Percentiles rank a stretch among this genome's conserved stretches.
Evolutionary conservation across 2,888 invertebrate genomes (phyloP).

Genomic region (Macaria liturata): DNA sequence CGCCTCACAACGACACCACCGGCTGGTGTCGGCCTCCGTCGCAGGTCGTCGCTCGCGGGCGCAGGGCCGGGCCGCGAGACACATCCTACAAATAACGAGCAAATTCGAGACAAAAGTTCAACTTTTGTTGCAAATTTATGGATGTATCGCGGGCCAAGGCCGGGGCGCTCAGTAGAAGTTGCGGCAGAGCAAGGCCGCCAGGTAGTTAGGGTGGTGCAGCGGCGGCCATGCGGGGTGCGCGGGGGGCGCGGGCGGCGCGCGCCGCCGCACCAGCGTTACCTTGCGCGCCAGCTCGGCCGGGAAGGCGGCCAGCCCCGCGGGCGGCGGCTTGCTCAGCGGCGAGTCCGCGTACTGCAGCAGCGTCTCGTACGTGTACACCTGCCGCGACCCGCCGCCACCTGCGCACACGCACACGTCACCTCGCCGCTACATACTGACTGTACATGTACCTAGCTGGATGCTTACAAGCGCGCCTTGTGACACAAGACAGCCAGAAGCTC

Average conservation of each 20-base stretch:
- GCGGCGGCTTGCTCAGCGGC: slow-evolving; percentile 81
- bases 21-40: slow-evolving; percentile 5
- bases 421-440: too few relatives aligned
- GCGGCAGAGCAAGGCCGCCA: slow-evolving; percentile 75
- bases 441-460: too few relatives aligned
- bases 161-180: slow-evolving; percentile 63
- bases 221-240: slow-evolving; percentile 50
- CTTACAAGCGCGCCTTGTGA: too few relatives aligned
- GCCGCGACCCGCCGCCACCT: slow-evolving; percentile 63
- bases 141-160: slow-evolving; percentile 1
- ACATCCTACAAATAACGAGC: slow-evolving; percentile 7
- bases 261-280: slow-evolving; percentile 63
- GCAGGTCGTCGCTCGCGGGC: slow-evolving; percentile 26
- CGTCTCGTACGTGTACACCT: slow-evolving; percentile 79
- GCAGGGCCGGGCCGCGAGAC: slow-evolving; percentile 27
- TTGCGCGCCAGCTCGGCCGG: slow-evolving; percentile 80
- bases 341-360: slow-evolving; percentile 81
- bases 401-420: slow-evolving; percentile 30
- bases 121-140: slow-evolving; percentile 38
- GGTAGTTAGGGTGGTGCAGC: slow-evolving; percentile 73
- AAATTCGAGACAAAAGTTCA: slow-evolving; percentile 43
- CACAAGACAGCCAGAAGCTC: background rate
- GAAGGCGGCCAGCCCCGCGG: slow-evolving; percentile 72
- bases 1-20: slow-evolving; percentile 27
- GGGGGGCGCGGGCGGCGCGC: slow-evolving; percentile 36